Evolutionary conservation across 1,140 invertebrate species (phyloP).

Genomic region (Lasioglossum baleicum): DNA sequence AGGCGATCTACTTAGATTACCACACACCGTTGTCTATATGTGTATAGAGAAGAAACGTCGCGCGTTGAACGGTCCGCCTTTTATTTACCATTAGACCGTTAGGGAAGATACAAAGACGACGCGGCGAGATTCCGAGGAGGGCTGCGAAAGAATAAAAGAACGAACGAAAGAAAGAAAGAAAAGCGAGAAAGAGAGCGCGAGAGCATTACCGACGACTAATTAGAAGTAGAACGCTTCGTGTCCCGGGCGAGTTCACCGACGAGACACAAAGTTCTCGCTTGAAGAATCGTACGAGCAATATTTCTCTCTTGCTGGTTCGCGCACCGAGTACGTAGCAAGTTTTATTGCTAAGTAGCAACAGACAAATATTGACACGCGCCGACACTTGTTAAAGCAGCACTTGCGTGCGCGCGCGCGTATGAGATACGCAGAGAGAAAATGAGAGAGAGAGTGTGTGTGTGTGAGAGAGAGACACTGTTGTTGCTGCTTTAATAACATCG

Average conservation of each 20-base stretch:
- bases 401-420: conserved; percentile 17
- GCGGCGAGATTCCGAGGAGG: conserved; percentile 14
- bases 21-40: conserved; percentile 61
- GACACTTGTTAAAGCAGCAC: conserved; percentile 51
- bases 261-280: conserved; percentile 1
- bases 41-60: conserved; percentile 52
- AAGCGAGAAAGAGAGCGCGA: no score
- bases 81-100: conserved; percentile 42
- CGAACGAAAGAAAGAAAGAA: no score
- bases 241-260: background rate
- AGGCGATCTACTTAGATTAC: conserved; percentile 60
- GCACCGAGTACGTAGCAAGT: conserved; percentile 50
- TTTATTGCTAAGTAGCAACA: conserved; percentile 61
- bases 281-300: conserved; percentile 57
- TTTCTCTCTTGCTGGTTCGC: conserved; percentile 53
- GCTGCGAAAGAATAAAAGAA: background rate
- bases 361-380: conserved; percentile 52
- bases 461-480: background rate
- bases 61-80: conserved; percentile 38
- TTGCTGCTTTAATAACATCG: conserved; percentile 57
- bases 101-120: conserved; percentile 10
- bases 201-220: conserved; percentile 8
- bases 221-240: conserved; percentile 15
- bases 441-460: no score
- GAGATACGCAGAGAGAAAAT: background rate